These are phyloP conservation scores for Characodon lateralis DNA, from an alignment of 2,797 vertebrate genomes.

Conservation along the genomic window DNA sequence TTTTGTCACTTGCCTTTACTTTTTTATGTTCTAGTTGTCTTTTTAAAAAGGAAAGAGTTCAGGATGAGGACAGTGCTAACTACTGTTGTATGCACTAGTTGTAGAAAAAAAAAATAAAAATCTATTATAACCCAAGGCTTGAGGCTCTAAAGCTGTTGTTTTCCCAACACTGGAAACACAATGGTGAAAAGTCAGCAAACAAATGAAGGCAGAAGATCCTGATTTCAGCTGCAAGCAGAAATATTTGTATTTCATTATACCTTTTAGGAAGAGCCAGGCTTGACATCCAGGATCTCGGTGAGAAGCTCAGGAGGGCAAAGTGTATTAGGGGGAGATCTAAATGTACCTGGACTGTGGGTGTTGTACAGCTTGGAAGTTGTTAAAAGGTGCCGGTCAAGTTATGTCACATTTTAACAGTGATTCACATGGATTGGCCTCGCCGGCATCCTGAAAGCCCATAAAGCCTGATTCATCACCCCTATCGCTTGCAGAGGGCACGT, in stretches of 20 bases:
- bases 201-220: conserved; percentile 41
- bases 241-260: conserved; percentile 55
- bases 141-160: conserved; percentile 50
- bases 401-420: conserved; percentile 80
- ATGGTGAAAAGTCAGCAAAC: conserved; percentile 40
- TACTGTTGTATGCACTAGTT: conserved; percentile 37
- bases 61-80: conserved; percentile 40
- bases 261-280: conserved; percentile 39
- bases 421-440: conserved; percentile 77
- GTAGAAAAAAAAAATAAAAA: conserved; percentile 30
- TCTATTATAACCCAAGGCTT: conserved; percentile 25
- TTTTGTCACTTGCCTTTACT: conserved; percentile 3
- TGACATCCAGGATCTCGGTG: conserved; percentile 53
- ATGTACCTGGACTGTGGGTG: conserved; percentile 64
- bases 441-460: conserved; percentile 76
- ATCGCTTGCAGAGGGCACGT: conserved; percentile 69
- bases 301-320: conserved; percentile 56
- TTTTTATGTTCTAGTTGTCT: conserved; percentile 16
- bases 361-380: conserved; percentile 71
- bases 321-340: conserved; percentile 59
- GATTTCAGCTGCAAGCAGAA: conserved; percentile 50
- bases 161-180: conserved; percentile 32
- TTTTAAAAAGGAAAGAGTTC: conserved; percentile 49
- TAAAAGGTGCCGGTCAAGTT: conserved; percentile 80
- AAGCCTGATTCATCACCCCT: conserved; percentile 79